Evolutionary conservation across 2,113 vertebrate genomes (phyloP).

Genomic region (Acinonyx jubatus): DNA sequence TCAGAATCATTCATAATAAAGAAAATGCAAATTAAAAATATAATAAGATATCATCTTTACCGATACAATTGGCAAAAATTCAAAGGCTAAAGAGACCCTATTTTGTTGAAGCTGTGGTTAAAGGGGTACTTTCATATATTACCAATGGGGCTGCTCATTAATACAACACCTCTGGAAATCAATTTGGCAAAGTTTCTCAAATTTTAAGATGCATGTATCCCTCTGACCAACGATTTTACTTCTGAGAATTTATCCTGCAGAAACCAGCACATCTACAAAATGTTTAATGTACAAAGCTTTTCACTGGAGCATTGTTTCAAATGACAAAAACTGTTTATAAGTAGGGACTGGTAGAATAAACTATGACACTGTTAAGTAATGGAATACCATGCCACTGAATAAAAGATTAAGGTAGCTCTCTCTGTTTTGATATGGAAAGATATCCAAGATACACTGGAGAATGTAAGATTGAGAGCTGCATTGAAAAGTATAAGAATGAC

Average conservation of each 20-base stretch:
- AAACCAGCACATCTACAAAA: conserved; percentile 16
- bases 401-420: conserved; percentile 28
- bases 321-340: conserved; percentile 29
- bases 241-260: conserved; percentile 29
- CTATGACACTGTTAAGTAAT: conserved; percentile 40
- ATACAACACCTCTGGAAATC: background rate
- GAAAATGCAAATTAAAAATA: conserved; percentile 56
- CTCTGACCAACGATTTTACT: conserved; percentile 34
- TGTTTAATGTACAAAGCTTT: conserved; percentile 12
- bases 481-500: background rate
- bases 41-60: background rate
- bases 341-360: background rate
- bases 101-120: background rate
- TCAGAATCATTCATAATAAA: background rate
- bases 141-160: background rate
- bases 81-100: background rate
- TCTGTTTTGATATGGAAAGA: background rate
- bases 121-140: conserved; percentile 24
- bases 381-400: background rate
- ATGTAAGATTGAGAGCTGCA: background rate
- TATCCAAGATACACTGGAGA: background rate
- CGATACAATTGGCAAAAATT: background rate
- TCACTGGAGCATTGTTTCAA: conserved; percentile 30
- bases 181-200: conserved; percentile 16
- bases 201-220: conserved; percentile 14